These are phyloP conservation scores for Prosapia bicincta DNA, from an alignment of 2,888 invertebrate species.

Conservation along the genomic window DNA sequence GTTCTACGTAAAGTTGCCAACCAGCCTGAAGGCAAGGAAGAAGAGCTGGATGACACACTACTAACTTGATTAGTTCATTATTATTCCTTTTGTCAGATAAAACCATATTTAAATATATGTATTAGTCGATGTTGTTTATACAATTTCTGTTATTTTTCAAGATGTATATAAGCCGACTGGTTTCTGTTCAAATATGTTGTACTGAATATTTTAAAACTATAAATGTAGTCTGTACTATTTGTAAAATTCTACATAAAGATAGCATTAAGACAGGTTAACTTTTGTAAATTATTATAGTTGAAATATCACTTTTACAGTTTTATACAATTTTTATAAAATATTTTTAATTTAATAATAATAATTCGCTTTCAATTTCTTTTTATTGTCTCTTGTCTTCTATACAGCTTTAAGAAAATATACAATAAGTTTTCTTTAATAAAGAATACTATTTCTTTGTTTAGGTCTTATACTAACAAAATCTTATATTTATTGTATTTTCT, in stretches of 20 bases:
- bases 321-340: not conserved
- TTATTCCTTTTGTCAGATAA: not conserved
- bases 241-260: no score
- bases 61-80: slow-evolving; percentile 34
- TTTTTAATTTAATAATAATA: no score
- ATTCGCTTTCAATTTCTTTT: no score
- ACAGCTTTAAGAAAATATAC: no score
- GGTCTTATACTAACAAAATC: no score
- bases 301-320: not conserved
- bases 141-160: not conserved
- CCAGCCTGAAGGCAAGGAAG: slow-evolving; percentile 80
- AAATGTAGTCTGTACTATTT: not conserved
- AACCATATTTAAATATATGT: not conserved
- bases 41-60: slow-evolving; percentile 89
- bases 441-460: no score
- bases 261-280: not conserved
- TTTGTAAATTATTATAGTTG: not conserved
- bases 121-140: not conserved
- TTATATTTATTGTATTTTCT: no score
- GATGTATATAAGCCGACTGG: not conserved
- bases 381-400: no score
- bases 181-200: not conserved
- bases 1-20: slow-evolving; percentile 74
- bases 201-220: not conserved
- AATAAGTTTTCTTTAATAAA: no score